These are phyloP conservation scores for Hippolais icterina DNA, from an alignment of 2,113 vertebrate species.

Conservation along the genomic window DNA sequence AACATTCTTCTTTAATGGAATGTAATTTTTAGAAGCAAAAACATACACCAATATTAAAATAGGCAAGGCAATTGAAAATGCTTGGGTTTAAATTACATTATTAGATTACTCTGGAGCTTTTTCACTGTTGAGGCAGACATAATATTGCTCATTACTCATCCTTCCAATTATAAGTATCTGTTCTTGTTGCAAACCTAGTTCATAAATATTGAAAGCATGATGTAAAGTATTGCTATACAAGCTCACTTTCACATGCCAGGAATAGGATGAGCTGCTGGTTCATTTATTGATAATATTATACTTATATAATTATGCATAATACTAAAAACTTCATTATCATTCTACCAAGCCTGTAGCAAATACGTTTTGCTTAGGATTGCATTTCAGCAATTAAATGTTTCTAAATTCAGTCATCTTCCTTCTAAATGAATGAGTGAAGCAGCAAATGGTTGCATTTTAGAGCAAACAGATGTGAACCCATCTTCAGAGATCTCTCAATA, in stretches of 20 bases:
- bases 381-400: not conserved
- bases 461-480: not conserved
- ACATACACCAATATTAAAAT: constrained; percentile 12
- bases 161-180: constrained; percentile 9
- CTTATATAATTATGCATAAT: constrained; percentile 23
- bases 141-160: constrained; percentile 18
- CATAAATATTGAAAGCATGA: constrained; percentile 38
- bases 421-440: not conserved
- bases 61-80: constrained; percentile 2
- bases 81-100: constrained; percentile 3
- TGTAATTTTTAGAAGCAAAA: not conserved
- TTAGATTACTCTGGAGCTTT: constrained; percentile 8
- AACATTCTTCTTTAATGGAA: not conserved
- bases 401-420: not conserved
- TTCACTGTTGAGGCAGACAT: constrained; percentile 6
- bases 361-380: not conserved
- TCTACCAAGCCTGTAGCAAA: not conserved
- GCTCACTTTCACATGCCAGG: not conserved
- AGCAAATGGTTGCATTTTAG: not conserved
- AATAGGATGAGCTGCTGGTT: not conserved
- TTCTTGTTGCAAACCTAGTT: constrained; percentile 1
- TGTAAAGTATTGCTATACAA: not conserved
- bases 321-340: constrained; percentile 29
- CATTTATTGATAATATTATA: constrained; percentile 32
- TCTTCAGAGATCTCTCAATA: not conserved